Evolutionary conservation across 2,888 invertebrate genomes (phyloP).

Genomic region (Clitarchus hookeri): DNA sequence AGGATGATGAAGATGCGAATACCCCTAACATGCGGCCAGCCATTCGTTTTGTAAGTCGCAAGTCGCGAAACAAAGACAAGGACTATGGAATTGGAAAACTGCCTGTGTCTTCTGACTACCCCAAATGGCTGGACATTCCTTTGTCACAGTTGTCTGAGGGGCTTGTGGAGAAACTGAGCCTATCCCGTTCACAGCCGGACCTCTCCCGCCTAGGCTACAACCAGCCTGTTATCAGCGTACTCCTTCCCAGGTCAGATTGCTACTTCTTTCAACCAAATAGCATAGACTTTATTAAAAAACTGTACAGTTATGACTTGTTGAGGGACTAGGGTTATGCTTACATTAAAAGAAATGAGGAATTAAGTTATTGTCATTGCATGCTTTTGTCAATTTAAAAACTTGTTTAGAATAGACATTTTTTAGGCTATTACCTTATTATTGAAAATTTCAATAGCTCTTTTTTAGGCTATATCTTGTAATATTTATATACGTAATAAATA

Average conservation of each 20-base stretch:
- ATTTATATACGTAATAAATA: no score
- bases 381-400: no score
- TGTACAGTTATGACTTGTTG: no score
- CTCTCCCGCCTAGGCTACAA: constrained; percentile 62
- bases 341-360: no score
- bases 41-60: constrained; percentile 5
- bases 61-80: constrained; percentile 6
- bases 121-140: constrained; percentile 53
- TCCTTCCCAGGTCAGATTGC: not conserved
- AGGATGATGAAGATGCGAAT: not conserved
- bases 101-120: constrained; percentile 52
- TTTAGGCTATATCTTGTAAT: no score
- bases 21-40: not conserved
- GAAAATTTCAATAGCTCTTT: no score
- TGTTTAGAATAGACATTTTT: no score
- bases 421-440: no score
- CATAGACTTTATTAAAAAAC: no score
- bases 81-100: not conserved
- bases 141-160: constrained; percentile 23
- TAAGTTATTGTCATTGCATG: no score
- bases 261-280: no score
- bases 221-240: not conserved
- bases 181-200: constrained; percentile 85
- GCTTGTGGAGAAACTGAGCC: constrained; percentile 61
- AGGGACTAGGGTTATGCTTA: no score